Percentiles rank a stretch among this genome's conserved stretches.
Conservation (phyloP, 2,888 invertebrate genomes). For the Andrena marginata region DNA sequence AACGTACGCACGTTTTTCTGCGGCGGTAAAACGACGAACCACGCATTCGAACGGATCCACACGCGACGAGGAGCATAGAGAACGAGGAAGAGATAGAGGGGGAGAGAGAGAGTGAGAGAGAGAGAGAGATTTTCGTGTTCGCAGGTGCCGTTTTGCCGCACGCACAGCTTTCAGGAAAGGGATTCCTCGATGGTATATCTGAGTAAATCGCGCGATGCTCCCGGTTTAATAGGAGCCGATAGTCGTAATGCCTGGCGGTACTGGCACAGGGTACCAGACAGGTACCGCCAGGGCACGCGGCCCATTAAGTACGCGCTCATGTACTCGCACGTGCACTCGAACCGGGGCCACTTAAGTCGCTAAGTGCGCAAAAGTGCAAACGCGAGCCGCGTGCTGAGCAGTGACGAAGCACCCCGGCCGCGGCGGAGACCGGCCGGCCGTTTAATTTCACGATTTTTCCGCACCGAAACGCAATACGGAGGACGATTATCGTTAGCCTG, state of each 20-base stretch:
- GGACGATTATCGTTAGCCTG: constrained; percentile 38
- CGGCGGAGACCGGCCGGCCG: neutral
- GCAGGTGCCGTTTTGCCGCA: constrained; percentile 45
- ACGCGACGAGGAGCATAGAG: constrained; percentile 8
- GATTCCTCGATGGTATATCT: constrained; percentile 16
- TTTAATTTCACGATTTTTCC: constrained; percentile 47
- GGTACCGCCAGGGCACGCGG: constrained; percentile 46
- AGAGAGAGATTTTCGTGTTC: constrained; percentile 11
- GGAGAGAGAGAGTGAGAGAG: neutral
- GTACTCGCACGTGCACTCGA: constrained; percentile 37
- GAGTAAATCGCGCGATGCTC: constrained; percentile 51
- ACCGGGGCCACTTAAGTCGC: constrained; percentile 36
- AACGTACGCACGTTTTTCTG: neutral
- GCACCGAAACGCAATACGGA: neutral
- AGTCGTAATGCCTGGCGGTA: constrained; percentile 51
- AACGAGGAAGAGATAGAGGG: no score
- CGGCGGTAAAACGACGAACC: neutral
- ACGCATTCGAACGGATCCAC: neutral
- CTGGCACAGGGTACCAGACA: constrained; percentile 34
- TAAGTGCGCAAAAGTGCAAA: constrained; percentile 51
- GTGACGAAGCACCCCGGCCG: constrained; percentile 43
- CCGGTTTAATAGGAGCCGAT: constrained; percentile 57
- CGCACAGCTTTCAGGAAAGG: constrained; percentile 33
- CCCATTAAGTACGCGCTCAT: constrained; percentile 52
- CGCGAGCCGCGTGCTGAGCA: constrained; percentile 11